Conservation (phyloP, 2,797 vertebrate genomes). For the Leptatherina wallacei region DNA sequence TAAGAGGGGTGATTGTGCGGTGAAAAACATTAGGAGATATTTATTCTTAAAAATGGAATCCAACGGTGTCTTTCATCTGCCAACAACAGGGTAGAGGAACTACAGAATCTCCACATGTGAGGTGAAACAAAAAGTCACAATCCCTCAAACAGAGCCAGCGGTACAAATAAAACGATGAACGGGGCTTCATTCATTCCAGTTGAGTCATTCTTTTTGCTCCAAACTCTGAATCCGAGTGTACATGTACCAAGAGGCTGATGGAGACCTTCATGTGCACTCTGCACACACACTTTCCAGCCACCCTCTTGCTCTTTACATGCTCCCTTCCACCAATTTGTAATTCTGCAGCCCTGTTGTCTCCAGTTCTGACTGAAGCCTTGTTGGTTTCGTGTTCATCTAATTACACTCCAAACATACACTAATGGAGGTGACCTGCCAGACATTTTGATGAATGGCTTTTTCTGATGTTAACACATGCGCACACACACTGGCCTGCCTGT, state of each 20-base stretch:
- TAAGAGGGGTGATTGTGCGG: background rate
- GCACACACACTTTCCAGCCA: constrained; percentile 5
- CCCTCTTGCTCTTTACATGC: constrained; percentile 12
- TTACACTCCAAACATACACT: constrained; percentile 50
- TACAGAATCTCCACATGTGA: background rate
- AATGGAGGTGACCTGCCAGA: constrained; percentile 50
- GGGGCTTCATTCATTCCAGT: constrained; percentile 23
- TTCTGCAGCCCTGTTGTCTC: constrained; percentile 28
- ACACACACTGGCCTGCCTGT: background rate
- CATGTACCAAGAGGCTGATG: constrained; percentile 11
- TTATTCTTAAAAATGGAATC: background rate
- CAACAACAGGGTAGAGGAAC: background rate
- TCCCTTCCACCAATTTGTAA: constrained; percentile 42
- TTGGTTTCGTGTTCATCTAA: constrained; percentile 54
- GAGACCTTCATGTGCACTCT: background rate
- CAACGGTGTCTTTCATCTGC: background rate
- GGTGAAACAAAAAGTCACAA: background rate
- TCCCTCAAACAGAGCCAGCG: background rate
- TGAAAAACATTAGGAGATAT: background rate
- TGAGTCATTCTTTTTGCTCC: constrained; percentile 39
- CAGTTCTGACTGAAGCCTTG: constrained; percentile 15
- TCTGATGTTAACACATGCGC: constrained; percentile 10
- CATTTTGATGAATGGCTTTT: constrained; percentile 45
- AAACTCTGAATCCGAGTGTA: constrained; percentile 8
- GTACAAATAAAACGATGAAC: constrained; percentile 9